A percentile compares a stretch with the other conserved stretches of the same genome.
These are phyloP conservation scores for Astatotilapia flaviijosephi DNA, from an alignment of 2,113 vertebrate genomes.

Conservation along the genomic window DNA sequence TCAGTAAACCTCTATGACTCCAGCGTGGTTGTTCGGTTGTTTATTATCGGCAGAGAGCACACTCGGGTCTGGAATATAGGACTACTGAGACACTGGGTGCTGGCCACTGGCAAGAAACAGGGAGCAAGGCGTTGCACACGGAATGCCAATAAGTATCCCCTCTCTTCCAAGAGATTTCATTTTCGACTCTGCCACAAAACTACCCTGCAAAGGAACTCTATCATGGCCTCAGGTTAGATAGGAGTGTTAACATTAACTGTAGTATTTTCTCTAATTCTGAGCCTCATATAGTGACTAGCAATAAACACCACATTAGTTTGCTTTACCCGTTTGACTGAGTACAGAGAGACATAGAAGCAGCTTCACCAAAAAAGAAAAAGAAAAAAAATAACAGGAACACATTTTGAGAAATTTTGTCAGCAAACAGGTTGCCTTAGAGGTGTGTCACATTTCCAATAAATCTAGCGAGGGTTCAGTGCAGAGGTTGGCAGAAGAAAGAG, in stretches of 20 bases:
- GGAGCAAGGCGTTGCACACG: slow-evolving; percentile 18
- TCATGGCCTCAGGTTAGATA: slow-evolving; percentile 22
- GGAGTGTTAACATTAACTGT: neutral
- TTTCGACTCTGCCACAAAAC: slow-evolving; percentile 15
- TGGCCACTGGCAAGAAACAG: slow-evolving; percentile 41
- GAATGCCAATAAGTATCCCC: slow-evolving; percentile 69
- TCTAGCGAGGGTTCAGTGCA: neutral
- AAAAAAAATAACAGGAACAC: neutral
- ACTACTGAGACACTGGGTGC: slow-evolving; percentile 41
- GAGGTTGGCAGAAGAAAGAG: slow-evolving; percentile 28
- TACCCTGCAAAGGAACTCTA: neutral
- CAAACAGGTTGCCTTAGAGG: slow-evolving; percentile 7
- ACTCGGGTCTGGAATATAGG: slow-evolving; percentile 37
- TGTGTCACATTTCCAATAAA: slow-evolving; percentile 37
- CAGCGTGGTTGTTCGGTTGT: slow-evolving; percentile 16
- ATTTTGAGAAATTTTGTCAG: neutral
- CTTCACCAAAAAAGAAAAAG: neutral
- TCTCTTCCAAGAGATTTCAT: slow-evolving; percentile 40
- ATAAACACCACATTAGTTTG: slow-evolving; percentile 11
- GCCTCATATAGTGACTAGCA: neutral
- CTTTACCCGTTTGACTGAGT: neutral
- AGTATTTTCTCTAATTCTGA: neutral
- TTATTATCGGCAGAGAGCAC: slow-evolving; percentile 67
- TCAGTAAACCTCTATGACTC: slow-evolving; percentile 31
- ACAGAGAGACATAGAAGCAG: neutral